A percentile compares a stretch with the other conserved stretches of the same genome.
phyloP scores from a whole-genome alignment of 2,797 vertebrate species.

The Neosilurus hyrtlii region DNA sequence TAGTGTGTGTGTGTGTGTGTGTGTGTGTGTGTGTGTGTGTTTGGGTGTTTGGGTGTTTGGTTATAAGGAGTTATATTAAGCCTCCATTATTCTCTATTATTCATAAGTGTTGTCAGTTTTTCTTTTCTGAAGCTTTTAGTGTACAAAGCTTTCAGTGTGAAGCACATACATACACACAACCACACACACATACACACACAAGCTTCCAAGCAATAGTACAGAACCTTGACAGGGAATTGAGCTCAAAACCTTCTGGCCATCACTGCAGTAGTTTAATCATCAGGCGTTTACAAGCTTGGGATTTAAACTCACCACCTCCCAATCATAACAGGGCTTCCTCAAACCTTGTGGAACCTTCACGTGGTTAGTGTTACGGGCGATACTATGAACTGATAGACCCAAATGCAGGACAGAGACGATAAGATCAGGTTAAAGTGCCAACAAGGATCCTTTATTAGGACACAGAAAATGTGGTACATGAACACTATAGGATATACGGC shows the following conservation, averaged over 20 bases:
- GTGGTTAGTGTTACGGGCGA: no score
- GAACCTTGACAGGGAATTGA: background rate
- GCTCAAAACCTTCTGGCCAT: background rate
- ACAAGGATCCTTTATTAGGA: no score
- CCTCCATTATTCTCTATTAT: conserved; percentile 71
- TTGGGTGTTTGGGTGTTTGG: conserved; percentile 32
- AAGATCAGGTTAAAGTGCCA: no score
- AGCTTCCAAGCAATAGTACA: background rate
- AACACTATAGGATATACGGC: no score
- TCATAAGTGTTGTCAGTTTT: conserved; percentile 59
- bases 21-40: conserved; percentile 21
- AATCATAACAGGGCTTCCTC: background rate
- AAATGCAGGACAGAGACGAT: no score
- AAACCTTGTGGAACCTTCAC: background rate
- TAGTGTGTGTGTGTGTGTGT: conserved; percentile 18
- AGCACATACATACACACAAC: background rate
- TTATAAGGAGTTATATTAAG: conserved; percentile 66
- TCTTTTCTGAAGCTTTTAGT: conserved; percentile 51
- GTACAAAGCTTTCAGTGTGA: conserved; percentile 49
- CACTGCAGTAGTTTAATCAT: background rate
- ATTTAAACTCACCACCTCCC: background rate
- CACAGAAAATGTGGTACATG: no score
- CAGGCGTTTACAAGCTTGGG: background rate
- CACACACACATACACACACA: conserved; percentile 5
- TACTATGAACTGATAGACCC: no score